These are phyloP conservation scores for Drosophila percnosoma DNA, from an alignment of 2,888 invertebrate species.

Conservation along the genomic window DNA sequence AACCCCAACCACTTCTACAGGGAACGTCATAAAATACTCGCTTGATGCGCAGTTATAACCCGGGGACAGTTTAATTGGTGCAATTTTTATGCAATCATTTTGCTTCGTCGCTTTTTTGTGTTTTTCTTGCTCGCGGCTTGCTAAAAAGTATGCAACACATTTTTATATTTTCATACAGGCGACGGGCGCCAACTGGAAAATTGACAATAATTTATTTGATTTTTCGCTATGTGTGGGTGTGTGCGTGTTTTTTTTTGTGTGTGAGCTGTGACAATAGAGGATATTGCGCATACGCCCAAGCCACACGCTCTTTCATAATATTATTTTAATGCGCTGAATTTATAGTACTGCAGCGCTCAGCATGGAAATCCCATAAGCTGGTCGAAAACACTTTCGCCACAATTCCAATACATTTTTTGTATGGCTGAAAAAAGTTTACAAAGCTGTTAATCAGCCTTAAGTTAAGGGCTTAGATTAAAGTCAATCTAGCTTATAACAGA, in stretches of 20 bases:
- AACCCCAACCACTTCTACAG: background rate
- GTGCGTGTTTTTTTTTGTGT: slow-evolving; percentile 2
- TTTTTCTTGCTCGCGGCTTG: slow-evolving; percentile 6
- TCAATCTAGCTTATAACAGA: background rate
- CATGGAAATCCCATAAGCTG: slow-evolving; percentile 35
- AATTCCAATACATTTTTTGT: slow-evolving; percentile 28
- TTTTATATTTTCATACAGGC: slow-evolving; percentile 52
- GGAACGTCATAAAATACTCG: slow-evolving; percentile 77
- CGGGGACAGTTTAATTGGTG: slow-evolving; percentile 83
- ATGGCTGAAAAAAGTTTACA: background rate
- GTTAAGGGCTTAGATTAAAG: background rate
- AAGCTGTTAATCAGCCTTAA: background rate
- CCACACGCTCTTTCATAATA: slow-evolving; percentile 49
- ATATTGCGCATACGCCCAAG: slow-evolving; percentile 49
- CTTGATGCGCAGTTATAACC: slow-evolving; percentile 78
- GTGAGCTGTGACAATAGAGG: slow-evolving; percentile 37
- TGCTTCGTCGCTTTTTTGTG: slow-evolving; percentile 1
- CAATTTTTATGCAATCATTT: slow-evolving; percentile 72
- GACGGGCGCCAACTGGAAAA: slow-evolving; percentile 72
- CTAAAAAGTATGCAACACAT: slow-evolving; percentile 57
- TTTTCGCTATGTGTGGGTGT: slow-evolving; percentile 31
- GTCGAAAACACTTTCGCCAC: slow-evolving; percentile 44
- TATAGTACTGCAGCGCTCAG: slow-evolving; percentile 50
- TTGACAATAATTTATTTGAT: slow-evolving; percentile 82
- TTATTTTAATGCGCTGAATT: slow-evolving; percentile 76